Evolutionary conservation across 2,888 invertebrate species (phyloP).

Genomic region (Cinara cedri): DNA sequence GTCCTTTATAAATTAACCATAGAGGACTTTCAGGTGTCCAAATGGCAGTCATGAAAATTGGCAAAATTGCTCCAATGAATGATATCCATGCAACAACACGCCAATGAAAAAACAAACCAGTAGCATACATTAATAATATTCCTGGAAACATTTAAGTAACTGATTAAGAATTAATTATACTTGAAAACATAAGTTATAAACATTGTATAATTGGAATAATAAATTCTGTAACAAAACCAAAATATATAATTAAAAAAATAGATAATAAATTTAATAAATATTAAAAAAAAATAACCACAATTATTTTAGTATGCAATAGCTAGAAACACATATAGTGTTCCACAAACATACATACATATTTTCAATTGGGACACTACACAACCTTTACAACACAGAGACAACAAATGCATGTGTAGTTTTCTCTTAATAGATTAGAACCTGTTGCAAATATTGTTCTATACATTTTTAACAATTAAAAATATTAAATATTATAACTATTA

Average conservation of each 20-base stretch:
- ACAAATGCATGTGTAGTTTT: too few species aligned
- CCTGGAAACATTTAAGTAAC: constrained; percentile 22
- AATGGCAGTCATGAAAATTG: constrained; percentile 43
- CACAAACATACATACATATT: too few species aligned
- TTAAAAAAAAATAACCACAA: too few species aligned
- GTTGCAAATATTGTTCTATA: neutral
- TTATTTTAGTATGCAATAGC: too few species aligned
- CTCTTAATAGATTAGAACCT: neutral
- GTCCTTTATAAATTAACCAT: constrained; percentile 46
- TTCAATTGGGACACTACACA: too few species aligned
- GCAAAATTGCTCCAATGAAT: constrained; percentile 35
- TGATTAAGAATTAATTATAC: neutral
- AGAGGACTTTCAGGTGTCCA: constrained; percentile 56
- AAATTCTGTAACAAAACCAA: too few species aligned
- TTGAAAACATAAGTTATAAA: neutral
- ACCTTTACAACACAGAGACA: too few species aligned
- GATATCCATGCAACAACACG: constrained; percentile 51
- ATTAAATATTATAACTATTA: neutral
- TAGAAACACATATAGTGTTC: too few species aligned
- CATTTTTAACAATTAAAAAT: neutral
- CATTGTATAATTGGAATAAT: too few species aligned
- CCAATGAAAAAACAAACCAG: constrained; percentile 51
- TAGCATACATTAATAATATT: constrained; percentile 45
- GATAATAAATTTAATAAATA: neutral
- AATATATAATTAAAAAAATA: neutral